A percentile compares a stretch with the other conserved stretches of the same genome.
Evolutionary conservation across 2,113 vertebrate genomes (phyloP).

Genomic region (Tachysurus vachellii): DNA sequence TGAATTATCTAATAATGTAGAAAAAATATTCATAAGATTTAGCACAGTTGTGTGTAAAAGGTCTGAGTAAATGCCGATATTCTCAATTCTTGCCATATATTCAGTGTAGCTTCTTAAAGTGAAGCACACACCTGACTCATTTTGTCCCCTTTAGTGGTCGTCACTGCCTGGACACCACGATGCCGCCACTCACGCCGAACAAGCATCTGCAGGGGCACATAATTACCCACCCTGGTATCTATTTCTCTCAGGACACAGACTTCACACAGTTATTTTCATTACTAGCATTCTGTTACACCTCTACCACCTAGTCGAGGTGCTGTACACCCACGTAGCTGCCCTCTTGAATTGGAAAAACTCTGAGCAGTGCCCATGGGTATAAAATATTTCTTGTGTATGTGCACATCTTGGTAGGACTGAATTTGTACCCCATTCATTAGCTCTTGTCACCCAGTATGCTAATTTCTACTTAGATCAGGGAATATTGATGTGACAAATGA

Average conservation of each 20-base stretch:
- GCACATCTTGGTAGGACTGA: too few species aligned
- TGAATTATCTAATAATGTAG: background rate
- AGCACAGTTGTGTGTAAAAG: background rate
- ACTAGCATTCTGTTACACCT: too few species aligned
- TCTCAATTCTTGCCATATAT: background rate
- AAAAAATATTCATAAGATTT: background rate
- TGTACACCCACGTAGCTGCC: too few species aligned
- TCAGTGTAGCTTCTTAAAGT: conserved; percentile 17
- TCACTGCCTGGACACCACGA: conserved; percentile 69
- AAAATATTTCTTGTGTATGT: too few species aligned
- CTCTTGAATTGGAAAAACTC: too few species aligned
- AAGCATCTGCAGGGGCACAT: conserved; percentile 74
- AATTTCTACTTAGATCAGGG: too few species aligned
- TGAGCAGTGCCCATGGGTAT: too few species aligned
- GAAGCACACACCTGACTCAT: conserved; percentile 86
- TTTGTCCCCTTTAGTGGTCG: conserved; percentile 78
- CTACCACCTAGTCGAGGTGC: too few species aligned
- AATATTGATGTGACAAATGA: too few species aligned
- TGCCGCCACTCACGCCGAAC: conserved; percentile 79
- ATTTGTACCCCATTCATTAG: too few species aligned
- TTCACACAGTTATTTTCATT: background rate
- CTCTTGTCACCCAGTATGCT: too few species aligned
- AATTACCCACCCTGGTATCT: conserved; percentile 19
- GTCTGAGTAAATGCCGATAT: background rate
- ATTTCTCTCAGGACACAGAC: background rate